phyloP scores from a whole-genome alignment of 2,797 vertebrate species.

The Tapera naevia region DNA sequence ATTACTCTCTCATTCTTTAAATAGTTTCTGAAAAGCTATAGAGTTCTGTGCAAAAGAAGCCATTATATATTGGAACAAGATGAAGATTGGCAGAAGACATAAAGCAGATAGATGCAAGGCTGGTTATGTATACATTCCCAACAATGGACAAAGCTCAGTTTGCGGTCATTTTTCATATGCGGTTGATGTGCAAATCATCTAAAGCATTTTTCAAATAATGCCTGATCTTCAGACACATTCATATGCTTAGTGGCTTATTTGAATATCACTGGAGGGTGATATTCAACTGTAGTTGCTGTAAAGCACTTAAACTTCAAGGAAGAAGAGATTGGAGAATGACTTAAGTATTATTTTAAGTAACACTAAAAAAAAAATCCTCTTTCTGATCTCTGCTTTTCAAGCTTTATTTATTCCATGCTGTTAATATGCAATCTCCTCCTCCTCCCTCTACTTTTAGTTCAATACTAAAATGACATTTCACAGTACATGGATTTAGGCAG shows the following conservation, averaged over 20 bases:
- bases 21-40: background rate
- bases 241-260: constrained; percentile 37
- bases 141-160: constrained; percentile 9
- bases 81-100: background rate
- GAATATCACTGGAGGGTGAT: background rate
- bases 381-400: background rate
- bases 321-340: background rate
- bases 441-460: constrained; percentile 20
- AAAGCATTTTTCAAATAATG: background rate
- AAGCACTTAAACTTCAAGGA: constrained; percentile 49
- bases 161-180: background rate
- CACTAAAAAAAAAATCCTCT: background rate
- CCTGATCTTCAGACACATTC: background rate
- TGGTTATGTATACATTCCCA: background rate
- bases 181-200: constrained; percentile 36
- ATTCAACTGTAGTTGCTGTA: background rate
- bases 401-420: background rate
- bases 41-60: background rate
- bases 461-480: constrained; percentile 70
- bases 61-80: background rate
- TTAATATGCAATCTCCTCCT: constrained; percentile 19
- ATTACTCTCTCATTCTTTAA: background rate
- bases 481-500: constrained; percentile 68
- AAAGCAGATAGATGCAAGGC: background rate
- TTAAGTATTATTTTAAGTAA: constrained; percentile 52